A percentile compares a stretch with the other conserved stretches of the same genome.
phyloP scores from a whole-genome alignment of 2,888 invertebrate genomes.

The Oligia fasciuncula region DNA sequence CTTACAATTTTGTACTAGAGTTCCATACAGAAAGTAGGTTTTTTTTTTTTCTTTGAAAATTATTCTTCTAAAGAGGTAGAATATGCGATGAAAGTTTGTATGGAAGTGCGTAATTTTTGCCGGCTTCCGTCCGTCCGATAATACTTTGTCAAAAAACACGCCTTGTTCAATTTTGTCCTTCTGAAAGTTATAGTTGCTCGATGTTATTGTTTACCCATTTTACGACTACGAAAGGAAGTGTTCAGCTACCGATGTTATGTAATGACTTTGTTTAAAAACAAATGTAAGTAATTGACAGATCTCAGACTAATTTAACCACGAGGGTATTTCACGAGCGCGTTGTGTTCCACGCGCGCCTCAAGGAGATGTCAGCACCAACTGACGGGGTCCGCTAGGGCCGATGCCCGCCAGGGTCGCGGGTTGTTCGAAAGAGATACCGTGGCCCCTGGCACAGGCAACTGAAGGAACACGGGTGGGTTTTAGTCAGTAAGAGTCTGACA shows the following conservation, averaged over 20 bases:
- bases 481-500: no score
- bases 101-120: no score
- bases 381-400: no score
- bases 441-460: no score
- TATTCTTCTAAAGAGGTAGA: neutral
- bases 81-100: neutral
- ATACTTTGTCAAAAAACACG: neutral
- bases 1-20: no score
- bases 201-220: slow-evolving; percentile 43
- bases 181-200: slow-evolving; percentile 1
- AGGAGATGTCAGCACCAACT: no score
- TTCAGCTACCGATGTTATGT: slow-evolving; percentile 31
- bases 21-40: no score
- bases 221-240: slow-evolving; percentile 33
- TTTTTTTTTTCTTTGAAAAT: no score
- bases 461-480: no score
- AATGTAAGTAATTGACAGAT: neutral
- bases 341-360: no score
- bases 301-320: neutral
- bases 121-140: neutral
- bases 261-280: slow-evolving; percentile 27
- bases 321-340: neutral
- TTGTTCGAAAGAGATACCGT: no score
- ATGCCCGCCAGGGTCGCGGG: no score
- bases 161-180: slow-evolving; percentile 7